Base-by-base conservation (phyloP, 92 coral and sea anemone species). In the Parazoanthus swiftii region DNA sequence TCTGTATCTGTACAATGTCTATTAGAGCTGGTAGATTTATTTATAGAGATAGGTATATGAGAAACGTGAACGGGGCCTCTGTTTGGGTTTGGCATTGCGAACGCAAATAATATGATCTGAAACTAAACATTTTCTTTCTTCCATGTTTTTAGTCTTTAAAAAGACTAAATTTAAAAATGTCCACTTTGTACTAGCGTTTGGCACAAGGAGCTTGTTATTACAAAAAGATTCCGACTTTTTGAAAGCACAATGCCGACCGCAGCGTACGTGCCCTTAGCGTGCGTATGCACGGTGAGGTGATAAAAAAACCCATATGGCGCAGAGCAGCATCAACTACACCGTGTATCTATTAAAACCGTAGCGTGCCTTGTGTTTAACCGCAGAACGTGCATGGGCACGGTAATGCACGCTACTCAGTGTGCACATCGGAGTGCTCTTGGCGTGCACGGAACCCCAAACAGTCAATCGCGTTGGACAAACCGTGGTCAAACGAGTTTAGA, bases 271-370 rank as follows among this genome's bases (percentile, higher is more conserved):
- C 81, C 50, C 81, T 77, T 77, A 77, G 35, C 81, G 59, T 77
- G 81, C 81, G 56, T 77, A 77, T 77, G 81, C 81, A 77, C 81
- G 33, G 81, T 42, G 81, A 77, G 81, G 59, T 77, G 81, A 77
- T 77, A 33, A 77, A 43, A 77, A 29, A 77, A 0, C 33, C 56
- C 59, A 43, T 36, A 13, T 77, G 6, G 81, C 7, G 29, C 59
- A 77, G 81, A 77, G 81, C 50, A 38, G 81, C 81, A 77, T 77
- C 81, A 42, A 77, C 81, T 42, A 76, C 50, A 42, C 81, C 81
- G 11, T 77, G 81, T 18, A 77, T 77, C 81, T 77, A 42, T 42
- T 77, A 4, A 44, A 77, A 77, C 81, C 59, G 59, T 77, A 77
- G 81, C 81, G 14, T 42, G 58, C 81, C 81, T 77, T 77, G 81